Conservation (phyloP, 2,797 vertebrate genomes). For the Gila robusta region DNA sequence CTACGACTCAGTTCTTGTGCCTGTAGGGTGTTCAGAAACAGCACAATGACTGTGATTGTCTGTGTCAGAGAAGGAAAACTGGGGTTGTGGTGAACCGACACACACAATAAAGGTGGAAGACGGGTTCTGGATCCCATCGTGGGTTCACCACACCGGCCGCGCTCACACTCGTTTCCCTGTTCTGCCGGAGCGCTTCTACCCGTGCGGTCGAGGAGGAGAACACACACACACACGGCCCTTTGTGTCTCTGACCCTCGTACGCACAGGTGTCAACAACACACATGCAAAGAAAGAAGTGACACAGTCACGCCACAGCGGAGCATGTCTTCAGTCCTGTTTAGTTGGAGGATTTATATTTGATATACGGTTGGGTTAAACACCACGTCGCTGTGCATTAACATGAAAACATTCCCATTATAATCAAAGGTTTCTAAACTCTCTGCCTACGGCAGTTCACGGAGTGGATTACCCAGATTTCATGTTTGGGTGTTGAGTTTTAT, state of each 20-base stretch:
- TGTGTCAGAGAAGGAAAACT: constrained; percentile 70
- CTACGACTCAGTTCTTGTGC: constrained; percentile 3
- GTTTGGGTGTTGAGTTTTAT: not conserved
- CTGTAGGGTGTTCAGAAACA: constrained; percentile 56
- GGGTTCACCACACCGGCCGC: constrained; percentile 69
- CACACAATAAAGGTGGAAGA: constrained; percentile 74
- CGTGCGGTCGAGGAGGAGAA: not conserved
- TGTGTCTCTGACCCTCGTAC: constrained; percentile 26
- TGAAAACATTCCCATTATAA: not conserved
- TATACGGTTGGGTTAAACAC: too few relatives aligned
- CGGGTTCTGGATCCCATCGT: constrained; percentile 63
- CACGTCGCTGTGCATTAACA: not conserved
- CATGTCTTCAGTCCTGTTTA: not conserved
- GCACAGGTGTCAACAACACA: not conserved
- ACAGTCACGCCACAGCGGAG: not conserved
- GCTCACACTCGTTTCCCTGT: constrained; percentile 63
- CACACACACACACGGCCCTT: constrained; percentile 41
- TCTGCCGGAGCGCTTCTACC: constrained; percentile 26
- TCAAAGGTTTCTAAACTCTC: not conserved
- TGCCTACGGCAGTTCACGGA: not conserved
- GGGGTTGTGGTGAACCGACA: constrained; percentile 66
- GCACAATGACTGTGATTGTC: constrained; percentile 76
- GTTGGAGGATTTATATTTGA: not conserved
- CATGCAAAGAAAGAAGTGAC: not conserved
- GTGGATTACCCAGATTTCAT: not conserved